Evolutionary conservation across 2,888 invertebrate genomes (phyloP), one percentile per base, ranked within the genome.

Genomic region (Eupithecia exiguata): DNA sequence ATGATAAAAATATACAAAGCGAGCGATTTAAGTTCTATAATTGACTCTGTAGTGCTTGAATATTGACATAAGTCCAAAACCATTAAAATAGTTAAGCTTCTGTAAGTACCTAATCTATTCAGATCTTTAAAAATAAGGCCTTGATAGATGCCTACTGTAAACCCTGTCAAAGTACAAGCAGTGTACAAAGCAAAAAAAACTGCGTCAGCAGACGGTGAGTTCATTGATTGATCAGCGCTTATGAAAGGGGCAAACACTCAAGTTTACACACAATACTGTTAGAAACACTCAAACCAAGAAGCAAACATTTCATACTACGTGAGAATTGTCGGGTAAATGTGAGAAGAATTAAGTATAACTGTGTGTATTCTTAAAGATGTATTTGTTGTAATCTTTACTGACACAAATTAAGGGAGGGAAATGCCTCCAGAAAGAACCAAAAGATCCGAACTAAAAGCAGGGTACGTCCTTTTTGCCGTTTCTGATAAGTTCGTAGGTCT

Each of bases 291-390:
- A 62, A 73, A 65, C 43, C 18, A 25, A 46, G 58, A 38, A 14
- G 61, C 66, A 73, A 73, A 76, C 66, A 73, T 76, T 76, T 73
- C 72, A 69, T 16, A 43, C 53, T 21, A 75, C 46, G 70, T 69
- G 75, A 69, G 38, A 73, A 69, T 61, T 71, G 66, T 16, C 72
- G 65, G 35, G 36, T 38, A 40, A 21, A 58, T 70, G 69, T 65
- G 72, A 75, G 49, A 67, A 40, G 35, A 62, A 35, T 35, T 35
- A 62, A 62, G 49, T 25, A 5, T 30, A n/a, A 30, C 14, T 30
- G 61, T 53, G 61, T 53, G 21, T 25, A 25, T 58, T 53, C 21
- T 14, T 14, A 25, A 25, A 21, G 53, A 21, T 21, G 10, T 21
- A 25, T 58, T 21, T 53, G 21, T 49, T 9, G 49, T 53, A 21